phyloP scores from a whole-genome alignment of 2,797 vertebrate species.

The Pempheris klunzingeri region DNA sequence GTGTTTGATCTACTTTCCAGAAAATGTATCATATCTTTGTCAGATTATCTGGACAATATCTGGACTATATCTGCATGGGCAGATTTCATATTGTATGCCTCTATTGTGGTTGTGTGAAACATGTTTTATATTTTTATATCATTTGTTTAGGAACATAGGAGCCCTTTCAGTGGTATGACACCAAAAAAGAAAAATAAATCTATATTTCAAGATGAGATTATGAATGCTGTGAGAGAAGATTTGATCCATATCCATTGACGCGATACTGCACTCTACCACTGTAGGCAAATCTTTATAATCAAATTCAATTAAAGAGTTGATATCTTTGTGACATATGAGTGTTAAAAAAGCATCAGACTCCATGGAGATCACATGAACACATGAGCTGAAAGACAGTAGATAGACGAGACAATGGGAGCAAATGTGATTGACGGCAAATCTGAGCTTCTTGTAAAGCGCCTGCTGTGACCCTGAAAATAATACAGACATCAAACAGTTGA shows the following conservation, averaged over 20 bases:
- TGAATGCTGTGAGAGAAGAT: slow-evolving; percentile 12
- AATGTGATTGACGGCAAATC: slow-evolving; percentile 57
- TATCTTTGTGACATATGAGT: slow-evolving; percentile 23
- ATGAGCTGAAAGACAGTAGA: slow-evolving; percentile 50
- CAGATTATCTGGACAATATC: too few species aligned
- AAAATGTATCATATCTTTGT: too few species aligned
- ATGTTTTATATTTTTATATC: not conserved
- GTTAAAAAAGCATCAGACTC: slow-evolving; percentile 26
- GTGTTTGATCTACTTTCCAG: too few species aligned
- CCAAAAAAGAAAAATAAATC: slow-evolving; percentile 10
- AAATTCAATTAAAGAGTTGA: slow-evolving; percentile 16
- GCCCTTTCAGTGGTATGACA: not conserved
- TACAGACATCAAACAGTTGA: slow-evolving; percentile 63
- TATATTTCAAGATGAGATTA: slow-evolving; percentile 20
- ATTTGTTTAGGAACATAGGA: too few species aligned
- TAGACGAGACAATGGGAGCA: slow-evolving; percentile 53
- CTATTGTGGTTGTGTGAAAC: too few species aligned
- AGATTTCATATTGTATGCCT: too few species aligned
- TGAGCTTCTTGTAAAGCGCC: slow-evolving; percentile 55
- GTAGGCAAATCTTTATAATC: slow-evolving; percentile 46
- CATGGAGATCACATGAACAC: slow-evolving; percentile 41
- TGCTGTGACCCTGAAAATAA: slow-evolving; percentile 69
- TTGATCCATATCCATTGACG: slow-evolving; percentile 26
- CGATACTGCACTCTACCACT: slow-evolving; percentile 12
- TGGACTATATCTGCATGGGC: too few species aligned